These are phyloP conservation scores for Merops nubicus DNA, from an alignment of 2,113 vertebrate genomes.

Conservation along the genomic window DNA sequence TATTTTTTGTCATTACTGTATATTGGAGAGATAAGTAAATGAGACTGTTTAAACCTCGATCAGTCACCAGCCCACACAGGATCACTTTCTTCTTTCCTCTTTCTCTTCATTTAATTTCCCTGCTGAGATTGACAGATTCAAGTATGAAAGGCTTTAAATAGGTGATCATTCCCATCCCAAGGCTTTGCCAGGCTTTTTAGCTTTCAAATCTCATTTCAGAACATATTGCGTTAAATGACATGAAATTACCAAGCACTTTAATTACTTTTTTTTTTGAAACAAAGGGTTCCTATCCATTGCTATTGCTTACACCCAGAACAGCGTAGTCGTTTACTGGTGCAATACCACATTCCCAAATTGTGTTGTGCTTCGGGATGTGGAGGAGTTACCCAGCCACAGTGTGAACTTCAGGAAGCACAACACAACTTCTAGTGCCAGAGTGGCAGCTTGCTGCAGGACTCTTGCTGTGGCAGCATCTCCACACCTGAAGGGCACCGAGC, in stretches of 20 bases:
- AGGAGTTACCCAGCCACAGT: not conserved
- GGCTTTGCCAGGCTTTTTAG: slow-evolving; percentile 21
- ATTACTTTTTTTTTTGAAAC: not conserved
- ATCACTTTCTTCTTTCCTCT: slow-evolving; percentile 20
- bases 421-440: not conserved
- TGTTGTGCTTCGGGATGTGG: not conserved
- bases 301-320: not conserved
- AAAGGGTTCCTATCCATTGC: not conserved
- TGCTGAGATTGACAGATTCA: slow-evolving; percentile 26
- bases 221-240: slow-evolving; percentile 1
- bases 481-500: not conserved
- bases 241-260: slow-evolving; percentile 34
- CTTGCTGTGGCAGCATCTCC: not conserved
- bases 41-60: slow-evolving; percentile 4
- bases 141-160: slow-evolving; percentile 33
- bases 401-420: not conserved
- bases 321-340: not conserved
- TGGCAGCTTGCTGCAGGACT: not conserved
- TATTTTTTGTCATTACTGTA: slow-evolving; percentile 11
- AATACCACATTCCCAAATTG: accelerated
- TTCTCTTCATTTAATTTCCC: slow-evolving; percentile 24
- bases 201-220: slow-evolving; percentile 44
- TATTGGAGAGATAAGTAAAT: slow-evolving; percentile 23
- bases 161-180: not conserved
- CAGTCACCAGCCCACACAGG: slow-evolving; percentile 38